Evolutionary conservation across 2,113 vertebrate genomes (phyloP).

Genomic region (Aptenodytes forsteri): DNA sequence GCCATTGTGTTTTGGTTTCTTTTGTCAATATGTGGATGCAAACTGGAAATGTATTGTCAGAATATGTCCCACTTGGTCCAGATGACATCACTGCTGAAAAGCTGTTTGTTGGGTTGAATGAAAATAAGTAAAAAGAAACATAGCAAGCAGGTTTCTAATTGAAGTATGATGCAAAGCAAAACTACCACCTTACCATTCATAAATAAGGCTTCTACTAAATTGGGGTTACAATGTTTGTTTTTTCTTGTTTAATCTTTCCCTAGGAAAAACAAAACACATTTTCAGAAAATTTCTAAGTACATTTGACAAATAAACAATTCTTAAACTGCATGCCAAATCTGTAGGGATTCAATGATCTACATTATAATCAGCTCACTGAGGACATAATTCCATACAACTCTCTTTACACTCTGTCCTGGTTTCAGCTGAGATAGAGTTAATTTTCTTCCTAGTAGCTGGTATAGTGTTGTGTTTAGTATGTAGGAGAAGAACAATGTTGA

Average conservation of each 20-base stretch:
- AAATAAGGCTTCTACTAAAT: background rate
- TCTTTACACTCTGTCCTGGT: background rate
- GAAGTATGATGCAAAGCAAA: background rate
- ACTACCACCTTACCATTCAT: background rate
- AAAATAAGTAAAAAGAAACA: background rate
- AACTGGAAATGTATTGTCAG: background rate
- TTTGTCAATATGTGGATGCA: background rate
- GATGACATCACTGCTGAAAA: background rate
- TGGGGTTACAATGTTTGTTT: background rate
- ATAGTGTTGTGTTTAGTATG: no score
- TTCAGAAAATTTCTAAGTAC: background rate
- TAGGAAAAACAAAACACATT: background rate
- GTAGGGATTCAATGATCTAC: constrained; percentile 4
- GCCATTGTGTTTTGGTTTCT: background rate
- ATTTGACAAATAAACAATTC: background rate
- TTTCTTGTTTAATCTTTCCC: background rate
- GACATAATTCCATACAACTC: background rate
- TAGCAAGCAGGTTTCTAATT: background rate
- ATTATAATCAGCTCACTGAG: background rate
- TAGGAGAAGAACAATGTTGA: no score
- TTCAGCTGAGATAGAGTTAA: no score
- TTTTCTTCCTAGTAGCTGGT: no score
- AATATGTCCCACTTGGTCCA: background rate
- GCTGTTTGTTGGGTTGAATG: background rate
- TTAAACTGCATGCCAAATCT: background rate